Conservation (phyloP, 2,888 invertebrate genomes). For the Melolontha melolontha region DNA sequence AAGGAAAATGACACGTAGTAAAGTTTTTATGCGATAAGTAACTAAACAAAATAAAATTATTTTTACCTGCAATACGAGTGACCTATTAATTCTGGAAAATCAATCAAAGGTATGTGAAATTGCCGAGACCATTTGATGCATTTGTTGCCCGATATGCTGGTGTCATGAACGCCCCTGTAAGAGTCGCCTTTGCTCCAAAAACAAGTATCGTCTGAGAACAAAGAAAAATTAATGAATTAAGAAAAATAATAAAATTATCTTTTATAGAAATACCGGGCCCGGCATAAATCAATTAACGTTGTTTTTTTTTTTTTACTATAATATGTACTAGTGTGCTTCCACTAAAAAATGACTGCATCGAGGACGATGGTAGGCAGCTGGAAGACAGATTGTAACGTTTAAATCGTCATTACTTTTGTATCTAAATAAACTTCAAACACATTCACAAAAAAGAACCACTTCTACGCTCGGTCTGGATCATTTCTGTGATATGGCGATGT, state of each 20-base stretch:
- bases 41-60: neutral
- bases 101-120: conserved; percentile 78
- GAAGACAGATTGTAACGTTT: too few species aligned
- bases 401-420: too few species aligned
- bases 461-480: too few species aligned
- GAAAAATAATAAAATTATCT: neutral
- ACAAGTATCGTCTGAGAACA: conserved; percentile 78
- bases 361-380: too few species aligned
- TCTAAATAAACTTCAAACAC: too few species aligned
- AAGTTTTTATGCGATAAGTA: neutral
- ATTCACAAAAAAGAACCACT: too few species aligned
- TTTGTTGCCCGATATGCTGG: conserved; percentile 76
- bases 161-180: conserved; percentile 85
- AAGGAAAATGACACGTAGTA: neutral
- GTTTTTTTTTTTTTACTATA: too few species aligned
- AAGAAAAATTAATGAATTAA: neutral
- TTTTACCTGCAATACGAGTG: conserved; percentile 80
- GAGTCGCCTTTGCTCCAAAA: conserved; percentile 88
- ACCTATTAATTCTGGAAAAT: conserved; percentile 87
- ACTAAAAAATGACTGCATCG: too few species aligned
- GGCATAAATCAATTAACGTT: too few species aligned
- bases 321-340: too few species aligned
- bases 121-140: conserved; percentile 91
- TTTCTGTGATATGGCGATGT: too few species aligned
- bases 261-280: too few species aligned